Evolutionary conservation across 2,113 vertebrate genomes (phyloP).

Genomic region (Oncorhynchus kisutch): DNA sequence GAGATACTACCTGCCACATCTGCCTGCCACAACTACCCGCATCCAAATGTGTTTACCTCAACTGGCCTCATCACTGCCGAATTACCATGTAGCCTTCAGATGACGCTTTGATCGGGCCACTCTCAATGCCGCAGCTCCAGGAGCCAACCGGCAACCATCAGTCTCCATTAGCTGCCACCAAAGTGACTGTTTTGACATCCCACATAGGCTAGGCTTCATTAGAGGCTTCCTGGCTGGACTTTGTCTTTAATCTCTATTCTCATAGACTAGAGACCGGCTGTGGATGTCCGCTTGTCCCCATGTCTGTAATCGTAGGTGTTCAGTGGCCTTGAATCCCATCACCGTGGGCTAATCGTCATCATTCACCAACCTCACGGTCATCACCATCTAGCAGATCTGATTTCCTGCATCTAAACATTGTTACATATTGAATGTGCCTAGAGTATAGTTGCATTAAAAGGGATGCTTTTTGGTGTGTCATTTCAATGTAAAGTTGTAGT

Average conservation of each 20-base stretch:
- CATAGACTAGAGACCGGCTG: neutral
- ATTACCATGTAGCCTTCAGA: slow-evolving; percentile 55
- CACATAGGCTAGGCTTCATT: neutral
- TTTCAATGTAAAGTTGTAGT: slow-evolving; percentile 52
- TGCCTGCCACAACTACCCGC: slow-evolving; percentile 70
- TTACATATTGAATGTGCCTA: slow-evolving; percentile 16
- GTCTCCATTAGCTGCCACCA: slow-evolving; percentile 41
- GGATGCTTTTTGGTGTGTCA: slow-evolving; percentile 28
- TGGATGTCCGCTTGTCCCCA: neutral
- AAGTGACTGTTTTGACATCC: neutral
- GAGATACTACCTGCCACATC: slow-evolving; percentile 37
- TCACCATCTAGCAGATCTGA: neutral
- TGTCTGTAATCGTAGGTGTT: slow-evolving; percentile 7
- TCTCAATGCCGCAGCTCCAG: slow-evolving; percentile 38
- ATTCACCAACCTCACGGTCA: slow-evolving; percentile 8
- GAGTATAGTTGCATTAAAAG: slow-evolving; percentile 26
- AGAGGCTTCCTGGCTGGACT: neutral
- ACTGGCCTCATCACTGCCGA: slow-evolving; percentile 47
- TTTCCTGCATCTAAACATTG: neutral
- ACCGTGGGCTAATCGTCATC: slow-evolving; percentile 16
- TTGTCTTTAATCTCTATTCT: no score
- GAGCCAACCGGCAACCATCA: slow-evolving; percentile 44
- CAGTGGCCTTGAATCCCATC: slow-evolving; percentile 11
- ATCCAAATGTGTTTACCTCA: slow-evolving; percentile 71
- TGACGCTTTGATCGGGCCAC: slow-evolving; percentile 66